Conservation (phyloP, 2,797 vertebrate species). For the Lutjanus argentimaculatus region DNA sequence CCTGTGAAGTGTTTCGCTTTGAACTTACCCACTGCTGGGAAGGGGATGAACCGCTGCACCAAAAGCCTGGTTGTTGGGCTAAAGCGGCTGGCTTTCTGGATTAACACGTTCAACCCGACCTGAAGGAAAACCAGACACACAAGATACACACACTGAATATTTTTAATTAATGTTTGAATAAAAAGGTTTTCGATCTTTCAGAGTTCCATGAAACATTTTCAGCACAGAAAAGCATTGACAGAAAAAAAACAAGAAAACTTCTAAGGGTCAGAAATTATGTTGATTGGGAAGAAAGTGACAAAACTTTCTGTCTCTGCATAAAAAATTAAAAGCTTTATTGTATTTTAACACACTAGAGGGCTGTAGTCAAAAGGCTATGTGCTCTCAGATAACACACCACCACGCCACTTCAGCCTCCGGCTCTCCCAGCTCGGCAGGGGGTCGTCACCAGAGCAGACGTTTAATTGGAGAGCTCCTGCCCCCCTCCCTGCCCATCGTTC, state of each 20-base stretch:
- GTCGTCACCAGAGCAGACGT: conserved; percentile 73
- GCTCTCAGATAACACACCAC: conserved; percentile 57
- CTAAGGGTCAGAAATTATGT: not conserved
- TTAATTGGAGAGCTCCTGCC: conserved; percentile 85
- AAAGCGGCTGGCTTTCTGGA: conserved; percentile 91
- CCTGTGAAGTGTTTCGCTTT: not conserved
- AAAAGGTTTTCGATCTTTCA: not conserved
- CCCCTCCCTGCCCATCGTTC: conserved; percentile 62
- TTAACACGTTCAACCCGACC: conserved; percentile 93
- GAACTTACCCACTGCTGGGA: conserved; percentile 93
- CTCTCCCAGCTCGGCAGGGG: conserved; percentile 68
- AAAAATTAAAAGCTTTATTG: not conserved
- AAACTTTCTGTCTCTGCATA: not conserved
- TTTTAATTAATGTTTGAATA: not conserved
- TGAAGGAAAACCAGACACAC: conserved; percentile 59
- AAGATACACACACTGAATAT: not conserved
- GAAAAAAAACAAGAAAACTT: not conserved
- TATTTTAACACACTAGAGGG: conserved; percentile 19
- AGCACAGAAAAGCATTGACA: not conserved
- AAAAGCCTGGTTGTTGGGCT: conserved; percentile 90
- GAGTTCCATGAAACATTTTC: not conserved
- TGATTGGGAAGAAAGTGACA: not conserved
- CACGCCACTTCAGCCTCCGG: conserved; percentile 46
- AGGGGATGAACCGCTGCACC: conserved; percentile 95
- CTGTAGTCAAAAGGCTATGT: conserved; percentile 25